These are phyloP conservation scores for Mellivora capensis DNA, from an alignment of 2,113 vertebrate species.

Conservation along the genomic window DNA sequence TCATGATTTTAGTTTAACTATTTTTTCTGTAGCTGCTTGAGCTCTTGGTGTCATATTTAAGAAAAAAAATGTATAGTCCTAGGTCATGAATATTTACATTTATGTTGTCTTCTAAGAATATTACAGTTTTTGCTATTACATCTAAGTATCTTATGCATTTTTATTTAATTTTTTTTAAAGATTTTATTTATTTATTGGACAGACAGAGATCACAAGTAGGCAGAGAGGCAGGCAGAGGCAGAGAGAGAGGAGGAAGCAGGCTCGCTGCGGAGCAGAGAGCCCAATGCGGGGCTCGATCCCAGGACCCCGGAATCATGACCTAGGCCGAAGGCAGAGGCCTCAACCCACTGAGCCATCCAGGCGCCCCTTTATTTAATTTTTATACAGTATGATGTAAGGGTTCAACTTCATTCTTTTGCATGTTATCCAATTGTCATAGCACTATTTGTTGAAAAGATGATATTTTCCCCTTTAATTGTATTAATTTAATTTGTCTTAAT, in stretches of 20 bases:
- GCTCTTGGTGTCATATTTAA: neutral
- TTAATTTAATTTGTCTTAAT: too few relatives aligned
- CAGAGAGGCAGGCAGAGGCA: too few relatives aligned
- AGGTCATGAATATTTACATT: neutral
- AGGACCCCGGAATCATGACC: too few relatives aligned
- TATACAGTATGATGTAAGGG: neutral
- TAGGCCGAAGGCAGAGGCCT: too few relatives aligned
- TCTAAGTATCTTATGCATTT: neutral
- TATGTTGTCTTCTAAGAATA: neutral
- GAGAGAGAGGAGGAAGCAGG: too few relatives aligned
- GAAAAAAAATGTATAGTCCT: neutral
- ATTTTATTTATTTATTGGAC: too few relatives aligned
- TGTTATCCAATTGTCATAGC: neutral
- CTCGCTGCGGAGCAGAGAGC: too few relatives aligned
- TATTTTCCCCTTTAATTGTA: neutral
- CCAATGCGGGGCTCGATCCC: too few relatives aligned
- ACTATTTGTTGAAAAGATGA: neutral
- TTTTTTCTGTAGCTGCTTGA: neutral
- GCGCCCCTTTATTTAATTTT: neutral
- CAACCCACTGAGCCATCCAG: too few relatives aligned
- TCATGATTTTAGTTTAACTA: neutral
- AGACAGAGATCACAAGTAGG: too few relatives aligned
- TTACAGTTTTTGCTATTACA: neutral
- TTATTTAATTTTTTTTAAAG: neutral
- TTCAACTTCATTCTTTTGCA: neutral